Conservation (phyloP, 2,888 invertebrate genomes). For the Sceliomorpha sp. region DNA sequence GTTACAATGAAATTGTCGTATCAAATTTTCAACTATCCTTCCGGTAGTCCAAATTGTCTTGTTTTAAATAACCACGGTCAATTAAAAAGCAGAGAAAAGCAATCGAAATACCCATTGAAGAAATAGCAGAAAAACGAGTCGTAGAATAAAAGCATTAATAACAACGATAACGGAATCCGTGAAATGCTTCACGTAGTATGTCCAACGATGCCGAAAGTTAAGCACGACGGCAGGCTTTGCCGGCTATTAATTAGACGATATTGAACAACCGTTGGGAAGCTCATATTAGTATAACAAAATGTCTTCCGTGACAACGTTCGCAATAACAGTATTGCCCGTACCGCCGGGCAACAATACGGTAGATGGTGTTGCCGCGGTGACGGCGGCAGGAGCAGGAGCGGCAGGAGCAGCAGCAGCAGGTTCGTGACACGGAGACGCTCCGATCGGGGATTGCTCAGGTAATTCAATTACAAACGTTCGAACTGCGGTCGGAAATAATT, state of each 20-base stretch:
- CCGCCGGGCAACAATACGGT: neutral
- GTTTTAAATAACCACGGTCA: no score
- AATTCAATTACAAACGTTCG: slow-evolving; percentile 76
- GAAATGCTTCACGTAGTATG: no score
- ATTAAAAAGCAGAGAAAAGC: no score
- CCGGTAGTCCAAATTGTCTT: no score
- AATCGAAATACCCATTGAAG: no score
- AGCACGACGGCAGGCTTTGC: no score
- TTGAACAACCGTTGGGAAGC: neutral
- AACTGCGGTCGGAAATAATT: slow-evolving; percentile 78
- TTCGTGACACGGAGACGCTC: slow-evolving; percentile 53
- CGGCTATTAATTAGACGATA: neutral
- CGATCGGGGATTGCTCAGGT: slow-evolving; percentile 67
- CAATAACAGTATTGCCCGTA: slow-evolving; percentile 2
- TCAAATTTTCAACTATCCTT: no score
- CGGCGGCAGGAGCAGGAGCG: neutral
- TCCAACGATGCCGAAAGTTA: no score
- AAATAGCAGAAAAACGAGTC: no score
- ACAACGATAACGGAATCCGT: no score
- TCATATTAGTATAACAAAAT: slow-evolving; percentile 7
- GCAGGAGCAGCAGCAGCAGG: slow-evolving; percentile 6
- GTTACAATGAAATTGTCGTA: no score
- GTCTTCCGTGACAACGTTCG: slow-evolving; percentile 5
- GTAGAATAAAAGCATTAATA: no score
- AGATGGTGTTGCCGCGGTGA: neutral